These are phyloP conservation scores for Phengaris alcon DNA, from an alignment of 2,888 invertebrate species.

Conservation along the genomic window DNA sequence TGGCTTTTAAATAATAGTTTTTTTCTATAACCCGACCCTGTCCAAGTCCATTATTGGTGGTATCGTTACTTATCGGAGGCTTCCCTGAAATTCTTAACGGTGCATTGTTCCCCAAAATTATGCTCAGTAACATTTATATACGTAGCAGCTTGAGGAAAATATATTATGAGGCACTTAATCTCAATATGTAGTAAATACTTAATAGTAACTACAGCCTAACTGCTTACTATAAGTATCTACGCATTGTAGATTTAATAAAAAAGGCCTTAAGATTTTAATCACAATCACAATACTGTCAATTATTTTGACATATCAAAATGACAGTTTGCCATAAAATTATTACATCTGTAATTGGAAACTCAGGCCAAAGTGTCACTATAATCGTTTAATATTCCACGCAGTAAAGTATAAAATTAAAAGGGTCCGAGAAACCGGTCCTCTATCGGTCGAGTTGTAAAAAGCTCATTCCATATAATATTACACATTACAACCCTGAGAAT, in stretches of 20 bases:
- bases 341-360: constrained; percentile 6
- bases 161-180: background rate
- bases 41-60: constrained; percentile 67
- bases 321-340: constrained; percentile 9
- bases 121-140: background rate
- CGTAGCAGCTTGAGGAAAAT: background rate
- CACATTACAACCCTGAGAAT: constrained; percentile 75
- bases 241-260: too few relatives aligned
- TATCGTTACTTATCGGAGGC: constrained; percentile 63
- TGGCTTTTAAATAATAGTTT: constrained; percentile 72
- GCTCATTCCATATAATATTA: constrained; percentile 76
- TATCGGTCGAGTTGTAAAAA: constrained; percentile 76
- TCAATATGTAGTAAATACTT: background rate
- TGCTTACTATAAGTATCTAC: too few relatives aligned
- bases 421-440: constrained; percentile 59
- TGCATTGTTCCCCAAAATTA: constrained; percentile 61
- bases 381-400: constrained; percentile 32
- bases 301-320: background rate
- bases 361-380: background rate
- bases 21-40: constrained; percentile 63
- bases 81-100: constrained; percentile 63
- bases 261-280: too few relatives aligned
- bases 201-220: background rate
- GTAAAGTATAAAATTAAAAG: constrained; percentile 55
- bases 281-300: constrained; percentile 16